These are phyloP conservation scores for Megaceryle alcyon DNA, from an alignment of 2,797 vertebrate species.

Conservation along the genomic window DNA sequence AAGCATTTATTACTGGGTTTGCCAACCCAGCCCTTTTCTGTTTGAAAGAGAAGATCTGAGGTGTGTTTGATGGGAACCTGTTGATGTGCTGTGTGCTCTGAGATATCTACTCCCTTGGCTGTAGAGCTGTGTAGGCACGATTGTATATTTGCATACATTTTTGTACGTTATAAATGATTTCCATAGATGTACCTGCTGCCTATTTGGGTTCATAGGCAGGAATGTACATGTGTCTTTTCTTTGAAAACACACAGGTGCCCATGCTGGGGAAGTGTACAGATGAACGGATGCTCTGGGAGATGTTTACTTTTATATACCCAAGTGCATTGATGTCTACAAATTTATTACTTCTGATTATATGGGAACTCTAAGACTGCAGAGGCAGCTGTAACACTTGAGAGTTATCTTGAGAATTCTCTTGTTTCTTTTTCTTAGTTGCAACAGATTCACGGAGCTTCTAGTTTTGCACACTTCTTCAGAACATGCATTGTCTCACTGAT, in stretches of 20 bases:
- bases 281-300: not conserved
- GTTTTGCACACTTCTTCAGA: not conserved
- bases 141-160: not conserved
- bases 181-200: not conserved
- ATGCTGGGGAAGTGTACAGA: not conserved
- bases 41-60: not conserved
- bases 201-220: not conserved
- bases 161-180: not conserved
- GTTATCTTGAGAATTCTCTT: not conserved
- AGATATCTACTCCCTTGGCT: not conserved
- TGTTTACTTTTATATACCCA: not conserved
- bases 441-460: not conserved
- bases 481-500: not conserved
- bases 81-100: not conserved
- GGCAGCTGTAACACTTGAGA: not conserved
- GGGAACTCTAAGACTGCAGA: not conserved
- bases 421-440: not conserved
- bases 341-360: not conserved
- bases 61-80: not conserved
- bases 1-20: conserved; percentile 18
- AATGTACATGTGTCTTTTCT: not conserved
- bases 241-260: not conserved
- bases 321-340: not conserved
- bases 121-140: not conserved
- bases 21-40: not conserved